Evolutionary conservation across 2,113 vertebrate genomes (phyloP), one percentile per base, ranked within the genome.

Genomic region (Platichthys flesus): DNA sequence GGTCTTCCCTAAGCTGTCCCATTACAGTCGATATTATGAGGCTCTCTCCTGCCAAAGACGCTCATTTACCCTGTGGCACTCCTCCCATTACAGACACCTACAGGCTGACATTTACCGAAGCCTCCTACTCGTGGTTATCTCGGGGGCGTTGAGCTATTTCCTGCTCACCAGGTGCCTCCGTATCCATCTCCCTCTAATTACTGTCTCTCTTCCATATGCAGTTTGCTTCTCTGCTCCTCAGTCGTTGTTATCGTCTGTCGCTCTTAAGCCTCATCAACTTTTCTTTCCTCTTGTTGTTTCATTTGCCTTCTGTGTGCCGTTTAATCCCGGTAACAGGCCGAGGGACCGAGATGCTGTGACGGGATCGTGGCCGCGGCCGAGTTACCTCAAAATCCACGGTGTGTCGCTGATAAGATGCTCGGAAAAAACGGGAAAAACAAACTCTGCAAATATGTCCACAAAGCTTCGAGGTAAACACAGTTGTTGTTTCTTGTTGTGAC

Each of bases 31-130:
- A 63, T 71, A 67, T 69, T 62, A 75, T 13, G 31, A 69, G 20
- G 79, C 71, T 77, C 20, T 74, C 56, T 78, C 12, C 70, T 3
- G 31, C 70, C 75, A 47, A 86, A 73, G 71, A 66, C 82, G 59
- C 73, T 76, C 60, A 65, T 85, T 88, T 73, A 67, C 78, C 69
- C 70, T 0, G 49, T 21, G 49, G 72, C 86, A 78, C 79, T 45
- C 70, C 81, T 78, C 61, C 74, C 61, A 54, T 81, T 62, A 68
- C 68, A 15, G 42, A 60, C 71, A 6, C 64, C 86, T 58, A 18
- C 75, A 49, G 68, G 20, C 74, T 90, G 86, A 82, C 84, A 83
- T 87, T 90, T 83, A 83, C 77, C 59, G 61, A 79, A 73, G 78
- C 82, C 70, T 72, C 69, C 47, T 65, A 20, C 73, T 78, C 64